Base-by-base conservation (phyloP, 2,113 vertebrate species). In the Nibea albiflora region DNA sequence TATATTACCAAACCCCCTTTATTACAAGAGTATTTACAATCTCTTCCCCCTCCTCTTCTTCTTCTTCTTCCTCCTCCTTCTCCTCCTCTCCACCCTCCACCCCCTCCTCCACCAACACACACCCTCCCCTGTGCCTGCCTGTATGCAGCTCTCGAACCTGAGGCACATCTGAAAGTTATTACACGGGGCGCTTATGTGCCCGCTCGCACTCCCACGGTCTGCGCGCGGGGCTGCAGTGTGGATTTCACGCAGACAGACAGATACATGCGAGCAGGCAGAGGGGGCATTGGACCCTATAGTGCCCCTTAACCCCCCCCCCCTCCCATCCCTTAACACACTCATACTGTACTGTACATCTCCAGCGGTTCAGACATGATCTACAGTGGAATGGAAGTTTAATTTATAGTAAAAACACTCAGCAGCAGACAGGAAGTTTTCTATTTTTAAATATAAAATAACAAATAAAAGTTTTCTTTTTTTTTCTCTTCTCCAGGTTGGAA, bases 101-200 rank as follows among this genome's bases (percentile, higher is more conserved):
- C 58, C 17, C 75, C 62, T 46, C 62, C 84, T 39, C 64, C 71
- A 60, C 11, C 50, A 66, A 65, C 74, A 63, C 74, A 63, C 87
- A 63, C 84, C 81, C 86, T 84, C 82, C 89, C 82, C 73, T 70
- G 74, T 83, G 77, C 83, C 84, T 46, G 12, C 44, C 11, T 6
- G 78, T 71, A 76, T 28, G 78, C 85, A 60, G 90, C 90, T 35
- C 44, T 90, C 89, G 88, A 94, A 95, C 93, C 94, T 92, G 85
- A 94, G 93, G 90, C 92, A 94, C 91, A 94, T 93, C 93, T 95
- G 91, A 94, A 95, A 95, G 89, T 95, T 94, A 93, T 95, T 93
- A 94, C 85, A 91, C 71, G 81, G 87, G 65, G 85, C 86, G 81
- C 87, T 72, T 88, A 86, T 91, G 90, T 88, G 85, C 84, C 92